Conservation (phyloP, 1,140 invertebrate species). For the Homalodisca vitripennis region DNA sequence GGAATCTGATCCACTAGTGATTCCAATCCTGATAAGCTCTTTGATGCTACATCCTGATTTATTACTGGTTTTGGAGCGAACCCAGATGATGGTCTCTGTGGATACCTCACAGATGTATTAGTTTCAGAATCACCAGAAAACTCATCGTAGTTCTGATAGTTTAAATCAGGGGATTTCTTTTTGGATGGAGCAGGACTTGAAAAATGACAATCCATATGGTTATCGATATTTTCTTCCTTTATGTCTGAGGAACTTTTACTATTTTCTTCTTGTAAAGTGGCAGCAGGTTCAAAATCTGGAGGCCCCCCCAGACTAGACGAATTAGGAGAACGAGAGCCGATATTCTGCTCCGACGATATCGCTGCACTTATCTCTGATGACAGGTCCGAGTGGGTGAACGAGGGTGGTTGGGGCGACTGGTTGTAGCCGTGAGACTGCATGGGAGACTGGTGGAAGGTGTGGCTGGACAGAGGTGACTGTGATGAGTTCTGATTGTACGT, state of each 20-base stretch:
- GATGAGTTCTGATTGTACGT: conserved; percentile 46
- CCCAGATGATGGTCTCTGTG: conserved; percentile 38
- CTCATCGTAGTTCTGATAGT: conserved; percentile 45
- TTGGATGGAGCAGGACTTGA: conserved; percentile 52
- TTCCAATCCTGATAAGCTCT: conserved; percentile 84
- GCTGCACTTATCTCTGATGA: conserved; percentile 75
- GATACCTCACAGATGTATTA: conserved; percentile 40
- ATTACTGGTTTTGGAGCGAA: conserved; percentile 35
- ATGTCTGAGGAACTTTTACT: conserved; percentile 41
- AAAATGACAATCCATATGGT: conserved; percentile 52
- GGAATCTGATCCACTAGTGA: conserved; percentile 90
- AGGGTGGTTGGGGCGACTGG: conserved; percentile 55
- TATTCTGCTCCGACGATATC: conserved; percentile 66
- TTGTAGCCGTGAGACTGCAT: conserved; percentile 44
- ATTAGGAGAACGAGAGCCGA: conserved; percentile 58
- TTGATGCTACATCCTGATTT: conserved; percentile 74
- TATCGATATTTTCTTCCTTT: conserved; percentile 37
- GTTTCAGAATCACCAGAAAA: conserved; percentile 42
- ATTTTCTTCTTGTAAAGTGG: conserved; percentile 56
- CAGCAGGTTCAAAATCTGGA: conserved; percentile 73
- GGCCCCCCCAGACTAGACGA: conserved; percentile 67
- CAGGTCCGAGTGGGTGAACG: conserved; percentile 70
- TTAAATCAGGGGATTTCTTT: conserved; percentile 37
- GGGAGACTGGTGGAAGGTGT: conserved; percentile 44
- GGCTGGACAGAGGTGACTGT: conserved; percentile 42